phyloP scores from a whole-genome alignment of 1,140 invertebrate species.

The Acromyrmex charruanus region DNA sequence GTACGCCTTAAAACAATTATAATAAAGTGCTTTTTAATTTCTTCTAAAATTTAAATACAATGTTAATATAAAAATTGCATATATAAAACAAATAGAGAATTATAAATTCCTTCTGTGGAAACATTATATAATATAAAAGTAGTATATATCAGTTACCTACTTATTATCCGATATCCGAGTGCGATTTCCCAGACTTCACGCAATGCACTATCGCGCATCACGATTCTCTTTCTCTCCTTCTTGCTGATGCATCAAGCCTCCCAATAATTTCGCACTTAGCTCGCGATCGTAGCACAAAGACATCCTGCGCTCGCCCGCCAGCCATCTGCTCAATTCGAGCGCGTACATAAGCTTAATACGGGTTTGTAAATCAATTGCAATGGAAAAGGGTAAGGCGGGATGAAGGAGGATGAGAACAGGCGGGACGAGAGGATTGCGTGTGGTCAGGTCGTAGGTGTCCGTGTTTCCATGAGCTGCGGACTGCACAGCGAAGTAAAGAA shows the following conservation, averaged over 20 bases:
- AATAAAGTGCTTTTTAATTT: neutral
- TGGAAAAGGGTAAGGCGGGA: neutral
- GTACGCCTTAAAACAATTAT: neutral
- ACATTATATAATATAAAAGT: neutral
- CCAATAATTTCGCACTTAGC: conserved; percentile 58
- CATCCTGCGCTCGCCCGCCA: conserved; percentile 47
- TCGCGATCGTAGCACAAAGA: conserved; percentile 51
- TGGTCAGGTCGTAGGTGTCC: conserved; percentile 63
- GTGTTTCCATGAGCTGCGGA: conserved; percentile 32
- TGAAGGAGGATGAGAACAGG: neutral
- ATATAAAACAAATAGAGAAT: neutral
- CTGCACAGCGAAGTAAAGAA: neutral
- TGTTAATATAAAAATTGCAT: neutral
- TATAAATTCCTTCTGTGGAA: neutral
- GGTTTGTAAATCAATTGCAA: conserved; percentile 61
- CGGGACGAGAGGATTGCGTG: conserved; percentile 53
- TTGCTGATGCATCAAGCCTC: neutral
- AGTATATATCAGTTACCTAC: neutral
- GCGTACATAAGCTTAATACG: conserved; percentile 56
- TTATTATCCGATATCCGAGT: neutral
- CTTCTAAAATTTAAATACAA: neutral
- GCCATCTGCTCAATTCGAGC: conserved; percentile 62
- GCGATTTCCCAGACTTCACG: neutral
- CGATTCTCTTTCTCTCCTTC: neutral
- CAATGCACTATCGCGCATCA: neutral